Base-by-base conservation (phyloP, 92 coral and sea anemone genomes). In the Zoanthus solanderi region DNA sequence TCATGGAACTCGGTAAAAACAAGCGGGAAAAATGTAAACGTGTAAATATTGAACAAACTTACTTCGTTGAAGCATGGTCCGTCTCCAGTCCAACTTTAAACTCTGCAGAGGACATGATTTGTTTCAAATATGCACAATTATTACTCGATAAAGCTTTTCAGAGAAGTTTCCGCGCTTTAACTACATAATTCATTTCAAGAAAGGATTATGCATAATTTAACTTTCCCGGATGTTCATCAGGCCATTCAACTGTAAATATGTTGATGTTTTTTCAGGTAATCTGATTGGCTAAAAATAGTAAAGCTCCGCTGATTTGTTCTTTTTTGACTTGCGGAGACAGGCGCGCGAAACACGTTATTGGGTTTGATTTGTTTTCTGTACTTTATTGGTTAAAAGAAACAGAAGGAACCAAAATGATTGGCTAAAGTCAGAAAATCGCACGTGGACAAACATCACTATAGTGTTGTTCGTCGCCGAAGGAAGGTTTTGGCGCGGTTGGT, bases 191-290 rank as follows among this genome's bases (percentile, higher is more conserved):
- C 76, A 87, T 91, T 83, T 87, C 91, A 87, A 86, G 91, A 87
- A 87, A 90, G 83, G 47, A 15, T 87, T 79, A 79, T 68, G 71
- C 32, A 48, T 66, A 68, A 75, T 6, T 31, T n/a, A 28, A 80
- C 60, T 13, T 18, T 87, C 96, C 96, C 96, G 96, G 96, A 93
- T 93, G 91, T 9, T 6, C 15, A 68, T 23, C 71, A 88, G 73
- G n/a, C 89, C 89, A 63, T 68, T 83, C 57, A 90, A 84, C 84
- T 88, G 92, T 67, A 75, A 46, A 8, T 57, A 9, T 71, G 71
- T 30, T 15, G 58, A 87, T 87, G 30, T 65, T 11, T 84, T 76
- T 72, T 78, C 53, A 45, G 69, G 79, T 78, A 66, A 56, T 34
- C 69, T 90, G 95, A 94, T 94, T 92, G 98, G 98, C 57, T 86